phyloP scores from a whole-genome alignment of 2,888 invertebrate genomes.

The Ischnura elegans region DNA sequence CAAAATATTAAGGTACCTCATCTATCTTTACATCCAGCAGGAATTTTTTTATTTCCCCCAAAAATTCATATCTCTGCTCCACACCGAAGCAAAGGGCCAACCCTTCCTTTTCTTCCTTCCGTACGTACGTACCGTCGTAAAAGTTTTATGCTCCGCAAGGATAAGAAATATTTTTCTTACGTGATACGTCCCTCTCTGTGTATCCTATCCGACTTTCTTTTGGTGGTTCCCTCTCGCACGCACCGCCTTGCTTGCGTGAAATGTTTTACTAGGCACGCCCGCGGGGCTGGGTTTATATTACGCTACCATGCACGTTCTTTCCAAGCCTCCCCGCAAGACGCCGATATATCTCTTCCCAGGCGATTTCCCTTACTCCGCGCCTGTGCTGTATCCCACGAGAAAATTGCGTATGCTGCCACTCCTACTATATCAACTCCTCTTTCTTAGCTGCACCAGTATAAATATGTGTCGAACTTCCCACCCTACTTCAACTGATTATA shows the following conservation, averaged over 20 bases:
- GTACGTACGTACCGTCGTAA: background rate
- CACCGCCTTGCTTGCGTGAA: background rate
- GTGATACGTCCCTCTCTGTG: background rate
- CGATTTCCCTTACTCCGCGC: background rate
- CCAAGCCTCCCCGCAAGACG: background rate
- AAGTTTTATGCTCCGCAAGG: background rate
- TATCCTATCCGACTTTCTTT: background rate
- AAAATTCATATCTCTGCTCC: background rate
- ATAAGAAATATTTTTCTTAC: background rate
- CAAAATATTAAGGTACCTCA: background rate
- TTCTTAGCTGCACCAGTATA: background rate
- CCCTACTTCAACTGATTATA: no score
- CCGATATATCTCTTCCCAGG: background rate
- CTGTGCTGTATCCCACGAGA: background rate
- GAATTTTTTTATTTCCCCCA: background rate
- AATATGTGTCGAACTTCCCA: no score
- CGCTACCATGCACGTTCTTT: background rate
- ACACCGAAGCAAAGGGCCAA: background rate
- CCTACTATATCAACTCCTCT: background rate
- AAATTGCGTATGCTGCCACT: background rate
- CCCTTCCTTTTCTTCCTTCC: background rate
- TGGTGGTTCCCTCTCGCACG: background rate
- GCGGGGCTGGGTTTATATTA: background rate
- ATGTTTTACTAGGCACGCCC: slow-evolving; percentile 8
- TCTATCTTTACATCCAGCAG: background rate